Percentiles rank a stretch among this genome's conserved stretches.
Evolutionary conservation across 2,797 vertebrate species (phyloP).

Genomic region (Bucorvus abyssinicus): DNA sequence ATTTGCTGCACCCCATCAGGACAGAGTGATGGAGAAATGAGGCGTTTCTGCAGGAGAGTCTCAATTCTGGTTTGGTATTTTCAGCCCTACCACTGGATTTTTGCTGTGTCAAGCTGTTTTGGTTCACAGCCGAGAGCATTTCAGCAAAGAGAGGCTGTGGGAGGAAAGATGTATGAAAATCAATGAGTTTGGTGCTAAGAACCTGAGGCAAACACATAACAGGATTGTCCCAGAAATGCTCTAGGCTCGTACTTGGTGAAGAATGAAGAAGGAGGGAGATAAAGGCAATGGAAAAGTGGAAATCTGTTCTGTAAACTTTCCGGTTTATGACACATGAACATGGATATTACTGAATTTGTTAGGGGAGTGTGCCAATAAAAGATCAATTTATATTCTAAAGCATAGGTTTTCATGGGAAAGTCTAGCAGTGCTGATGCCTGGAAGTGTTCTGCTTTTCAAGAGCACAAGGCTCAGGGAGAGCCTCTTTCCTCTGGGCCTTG

Average conservation of each 20-base stretch:
- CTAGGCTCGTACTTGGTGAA: not conserved
- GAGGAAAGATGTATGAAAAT: conserved; percentile 29
- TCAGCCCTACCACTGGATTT: not conserved
- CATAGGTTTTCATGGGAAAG: not conserved
- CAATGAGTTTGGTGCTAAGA: conserved; percentile 7
- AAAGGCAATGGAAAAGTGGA: not conserved
- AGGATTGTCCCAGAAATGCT: conserved; percentile 7
- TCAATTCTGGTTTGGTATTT: not conserved
- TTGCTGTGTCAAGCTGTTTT: conserved; percentile 32
- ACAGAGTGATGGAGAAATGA: not conserved
- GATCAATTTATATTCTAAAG: not conserved
- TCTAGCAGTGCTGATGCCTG: not conserved
- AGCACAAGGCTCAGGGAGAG: not conserved
- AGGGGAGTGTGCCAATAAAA: not conserved
- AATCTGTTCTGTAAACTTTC: not conserved
- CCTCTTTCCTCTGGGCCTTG: not conserved
- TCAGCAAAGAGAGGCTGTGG: conserved; percentile 6
- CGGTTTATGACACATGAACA: not conserved
- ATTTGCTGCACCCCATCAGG: not conserved
- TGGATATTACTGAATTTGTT: not conserved
- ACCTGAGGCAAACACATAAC: not conserved
- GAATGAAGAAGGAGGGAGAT: not conserved
- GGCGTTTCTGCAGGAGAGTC: not conserved
- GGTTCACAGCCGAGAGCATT: conserved; percentile 31
- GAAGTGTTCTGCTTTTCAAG: not conserved